Base-by-base conservation (phyloP, 1,140 invertebrate genomes). In the Drosophila leontia region DNA sequence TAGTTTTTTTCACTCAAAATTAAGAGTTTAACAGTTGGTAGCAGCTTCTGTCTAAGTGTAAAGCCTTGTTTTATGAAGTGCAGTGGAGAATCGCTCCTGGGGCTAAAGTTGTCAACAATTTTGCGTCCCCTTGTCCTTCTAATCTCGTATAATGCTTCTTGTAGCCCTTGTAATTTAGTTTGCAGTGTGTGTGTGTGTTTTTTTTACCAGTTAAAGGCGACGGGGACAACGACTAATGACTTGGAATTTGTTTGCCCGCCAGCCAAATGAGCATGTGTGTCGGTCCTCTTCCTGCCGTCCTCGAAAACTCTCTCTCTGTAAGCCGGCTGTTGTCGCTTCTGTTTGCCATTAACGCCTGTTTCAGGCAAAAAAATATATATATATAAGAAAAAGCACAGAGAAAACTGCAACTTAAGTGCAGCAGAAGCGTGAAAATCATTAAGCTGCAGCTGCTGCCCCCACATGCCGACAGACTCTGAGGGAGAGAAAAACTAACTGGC, bases 201-300 rank as follows among this genome's bases (percentile, higher is more conserved):
- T 84, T 84, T 77, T 76, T 76, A 61, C 13, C 17, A 44, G 57
- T 45, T 51, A 32, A 23, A 42, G 29, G 57, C 61, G 82, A 68
- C 59, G 47, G 71, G 80, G 80, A 83, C 84, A 72, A 87, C 83
- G 83, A 87, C 83, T 86, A 86, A 86, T 86, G 83, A 86, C 83
- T 72, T 72, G 71, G 71, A 87, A 86, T 87, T 87, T 83, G 76
- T 83, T 56, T 80, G 76, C 83, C 80, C 83, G 72, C 59, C 84
- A 87, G 83, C 79, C 70, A 86, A 86, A 88, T 88, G 83, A 83
- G 84, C 63, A 65, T 76, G 60, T 76, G 74, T 70, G 50, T 23
- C n/a, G 41, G 47, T 45, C 17, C 51, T 55, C 53, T 56, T 56
- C 47, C 64, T 41, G 19, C 9, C 41, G 44, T 44, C 45, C 37